Evolutionary conservation across 1,140 invertebrate genomes (phyloP), one percentile per base, ranked within the genome.

Genomic region (Stenopsyche tienmushanensis): DNA sequence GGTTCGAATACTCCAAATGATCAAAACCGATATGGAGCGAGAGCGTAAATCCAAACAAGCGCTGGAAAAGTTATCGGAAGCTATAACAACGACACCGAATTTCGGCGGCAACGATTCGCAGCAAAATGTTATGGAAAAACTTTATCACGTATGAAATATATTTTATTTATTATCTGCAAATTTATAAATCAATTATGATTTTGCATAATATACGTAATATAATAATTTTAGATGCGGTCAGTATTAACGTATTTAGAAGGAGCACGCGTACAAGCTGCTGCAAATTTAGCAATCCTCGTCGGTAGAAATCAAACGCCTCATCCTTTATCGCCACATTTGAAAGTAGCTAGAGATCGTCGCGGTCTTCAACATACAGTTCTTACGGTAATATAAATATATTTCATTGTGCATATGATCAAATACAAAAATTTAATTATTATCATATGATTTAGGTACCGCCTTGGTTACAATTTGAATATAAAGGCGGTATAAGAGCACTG

Each of bases 211-310:
- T 21, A 45, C 44, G n/a, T n/a, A 52, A 44, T 50, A 9, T 17
- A 55, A 18, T 64, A 52, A 68, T 77, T 81, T 0, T 75, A 97
- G 93, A 94, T 95, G 84, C 87, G 90, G 72, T 92, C 92, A 1
- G 96, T 94, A 90, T 78, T 97, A 52, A 89, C 93, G 5, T 97
- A 95, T 74, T 79, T 97, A 63, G 94, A 97, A 80, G 94, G 93
- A 0, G 87, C 93, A 3, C 86, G 90, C 67, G 91, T 90, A 72
- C 97, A 97, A 79, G 84, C 97, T 18, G 88, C 92, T 26, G 87
- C 87, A 39, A 88, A 88, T 25, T 76, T 97, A 17, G 86, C 89
- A 45, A 91, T 93, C 73, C 73, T 96, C 24, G 92, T 95, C 73
- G 89, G 87, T 57, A 83, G 88, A 65, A 85, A 86, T 25, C 83